Percentiles rank a stretch among this genome's conserved stretches.
These are phyloP conservation scores for Acanthaster planci DNA, from an alignment of 35 echinoderm and acorn worm species.

Conservation along the genomic window DNA sequence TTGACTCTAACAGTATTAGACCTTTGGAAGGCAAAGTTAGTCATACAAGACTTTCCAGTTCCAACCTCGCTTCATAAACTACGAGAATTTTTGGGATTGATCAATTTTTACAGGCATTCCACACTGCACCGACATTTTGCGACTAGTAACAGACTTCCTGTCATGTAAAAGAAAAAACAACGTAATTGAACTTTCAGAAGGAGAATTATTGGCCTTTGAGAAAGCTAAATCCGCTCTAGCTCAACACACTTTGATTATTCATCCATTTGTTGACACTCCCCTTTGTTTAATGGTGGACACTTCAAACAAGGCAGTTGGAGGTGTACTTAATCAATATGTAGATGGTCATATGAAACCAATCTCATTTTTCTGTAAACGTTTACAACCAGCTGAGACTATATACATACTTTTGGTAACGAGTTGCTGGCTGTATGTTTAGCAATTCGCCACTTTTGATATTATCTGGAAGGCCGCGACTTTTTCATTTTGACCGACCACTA, in stretches of 20 bases:
- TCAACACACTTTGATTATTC: too few species aligned
- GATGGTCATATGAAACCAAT: too few species aligned
- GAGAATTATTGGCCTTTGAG: too few species aligned
- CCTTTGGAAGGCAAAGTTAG: slow-evolving; percentile 15
- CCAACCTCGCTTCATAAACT: slow-evolving; percentile 26
- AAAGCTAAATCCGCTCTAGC: too few species aligned
- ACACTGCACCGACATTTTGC: slow-evolving; percentile 16
- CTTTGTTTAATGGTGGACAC: slow-evolving; percentile 51
- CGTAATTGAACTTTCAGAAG: too few species aligned
- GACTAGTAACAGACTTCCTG: slow-evolving; percentile 53
- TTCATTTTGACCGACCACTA: slow-evolving; percentile 40
- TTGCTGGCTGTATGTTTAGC: slow-evolving; percentile 50
- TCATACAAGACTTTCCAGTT: slow-evolving; percentile 50
- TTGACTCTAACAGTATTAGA: not conserved
- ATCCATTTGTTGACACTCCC: too few species aligned
- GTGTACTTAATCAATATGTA: slow-evolving; percentile 47
- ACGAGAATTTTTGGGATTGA: slow-evolving; percentile 46
- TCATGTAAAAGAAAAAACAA: too few species aligned
- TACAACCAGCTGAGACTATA: slow-evolving; percentile 42
- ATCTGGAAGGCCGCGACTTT: slow-evolving; percentile 36
- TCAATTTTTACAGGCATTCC: slow-evolving; percentile 71
- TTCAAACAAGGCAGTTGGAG: slow-evolving; percentile 55
- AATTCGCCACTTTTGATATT: too few species aligned
- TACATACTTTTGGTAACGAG: slow-evolving; percentile 59
- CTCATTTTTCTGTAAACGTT: too few species aligned